Conservation (phyloP, 2,797 vertebrate species). For the Bovichtus variegatus region DNA sequence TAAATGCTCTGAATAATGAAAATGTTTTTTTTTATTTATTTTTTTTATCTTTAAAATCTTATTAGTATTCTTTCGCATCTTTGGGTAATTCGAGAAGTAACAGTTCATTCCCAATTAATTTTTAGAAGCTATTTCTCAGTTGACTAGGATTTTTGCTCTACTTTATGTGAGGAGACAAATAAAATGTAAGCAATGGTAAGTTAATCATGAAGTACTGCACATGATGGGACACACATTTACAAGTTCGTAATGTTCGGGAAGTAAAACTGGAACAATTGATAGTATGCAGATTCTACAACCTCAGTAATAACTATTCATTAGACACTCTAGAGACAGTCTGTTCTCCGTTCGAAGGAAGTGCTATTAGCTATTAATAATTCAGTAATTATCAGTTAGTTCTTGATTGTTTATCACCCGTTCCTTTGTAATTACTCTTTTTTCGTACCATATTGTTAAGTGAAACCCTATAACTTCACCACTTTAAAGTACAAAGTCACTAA, state of each 20-base stretch:
- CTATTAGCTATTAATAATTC: slow-evolving; percentile 59
- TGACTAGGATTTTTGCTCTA: background rate
- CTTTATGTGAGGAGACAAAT: background rate
- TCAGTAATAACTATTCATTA: slow-evolving; percentile 54
- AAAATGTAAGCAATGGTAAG: background rate
- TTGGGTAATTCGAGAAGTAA: background rate
- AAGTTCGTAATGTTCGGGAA: slow-evolving; percentile 16
- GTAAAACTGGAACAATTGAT: slow-evolving; percentile 29
- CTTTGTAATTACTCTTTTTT: slow-evolving; percentile 44
- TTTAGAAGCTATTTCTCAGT: background rate
- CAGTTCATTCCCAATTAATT: background rate
- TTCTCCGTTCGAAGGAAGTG: slow-evolving; percentile 42
- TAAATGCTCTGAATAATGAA: background rate
- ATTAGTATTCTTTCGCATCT: background rate
- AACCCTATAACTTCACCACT: slow-evolving; percentile 30
- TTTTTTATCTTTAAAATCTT: background rate
- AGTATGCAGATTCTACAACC: slow-evolving; percentile 38
- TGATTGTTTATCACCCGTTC: slow-evolving; percentile 48
- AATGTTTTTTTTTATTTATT: too few species aligned
- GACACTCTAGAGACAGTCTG: slow-evolving; percentile 17
- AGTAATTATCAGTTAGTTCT: slow-evolving; percentile 53
- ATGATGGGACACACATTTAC: slow-evolving; percentile 4
- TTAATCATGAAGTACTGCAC: slow-evolving; percentile 7
- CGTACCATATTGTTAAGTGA: slow-evolving; percentile 8
- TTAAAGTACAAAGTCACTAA: slow-evolving; percentile 44